phyloP scores from a whole-genome alignment of 2,797 vertebrate genomes.

The Enteromius radiatus region DNA sequence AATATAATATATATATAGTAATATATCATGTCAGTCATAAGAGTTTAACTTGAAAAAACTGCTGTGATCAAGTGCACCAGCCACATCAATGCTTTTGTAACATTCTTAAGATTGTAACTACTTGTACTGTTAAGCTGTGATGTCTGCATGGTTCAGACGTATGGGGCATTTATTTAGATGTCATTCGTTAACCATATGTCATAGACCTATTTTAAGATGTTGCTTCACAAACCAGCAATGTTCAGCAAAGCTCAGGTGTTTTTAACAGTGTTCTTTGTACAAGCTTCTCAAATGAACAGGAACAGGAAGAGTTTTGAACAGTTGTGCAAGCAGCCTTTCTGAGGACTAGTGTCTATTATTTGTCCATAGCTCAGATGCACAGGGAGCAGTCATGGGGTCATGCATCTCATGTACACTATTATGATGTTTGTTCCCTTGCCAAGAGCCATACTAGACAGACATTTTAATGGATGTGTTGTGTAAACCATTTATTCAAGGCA shows the following conservation, averaged over 20 bases:
- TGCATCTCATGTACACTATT: slow-evolving; percentile 65
- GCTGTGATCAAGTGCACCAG: slow-evolving; percentile 9
- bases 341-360: slow-evolving; percentile 73
- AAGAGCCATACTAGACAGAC: slow-evolving; percentile 72
- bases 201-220: slow-evolving; percentile 18
- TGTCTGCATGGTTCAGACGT: slow-evolving; percentile 42
- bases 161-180: slow-evolving; percentile 25
- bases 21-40: not conserved
- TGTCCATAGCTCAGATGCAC: slow-evolving; percentile 71
- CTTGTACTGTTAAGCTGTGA: slow-evolving; percentile 45
- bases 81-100: slow-evolving; percentile 4
- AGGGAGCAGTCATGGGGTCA: slow-evolving; percentile 54
- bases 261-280: slow-evolving; percentile 1
- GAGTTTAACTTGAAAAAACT: not conserved
- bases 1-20: not conserved
- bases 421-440: slow-evolving; percentile 66
- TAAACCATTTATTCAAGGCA: slow-evolving; percentile 73
- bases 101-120: slow-evolving; percentile 24
- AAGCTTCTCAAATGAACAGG: slow-evolving; percentile 56
- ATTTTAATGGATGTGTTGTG: slow-evolving; percentile 75
- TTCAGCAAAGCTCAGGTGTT: slow-evolving; percentile 6
- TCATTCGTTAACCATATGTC: slow-evolving; percentile 35
- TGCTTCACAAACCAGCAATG: slow-evolving; percentile 17
- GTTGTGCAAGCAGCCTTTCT: slow-evolving; percentile 61
- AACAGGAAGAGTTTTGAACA: slow-evolving; percentile 22